These are phyloP conservation scores for Cheilosia scutellata DNA, from an alignment of 2,888 invertebrate species.

Conservation along the genomic window DNA sequence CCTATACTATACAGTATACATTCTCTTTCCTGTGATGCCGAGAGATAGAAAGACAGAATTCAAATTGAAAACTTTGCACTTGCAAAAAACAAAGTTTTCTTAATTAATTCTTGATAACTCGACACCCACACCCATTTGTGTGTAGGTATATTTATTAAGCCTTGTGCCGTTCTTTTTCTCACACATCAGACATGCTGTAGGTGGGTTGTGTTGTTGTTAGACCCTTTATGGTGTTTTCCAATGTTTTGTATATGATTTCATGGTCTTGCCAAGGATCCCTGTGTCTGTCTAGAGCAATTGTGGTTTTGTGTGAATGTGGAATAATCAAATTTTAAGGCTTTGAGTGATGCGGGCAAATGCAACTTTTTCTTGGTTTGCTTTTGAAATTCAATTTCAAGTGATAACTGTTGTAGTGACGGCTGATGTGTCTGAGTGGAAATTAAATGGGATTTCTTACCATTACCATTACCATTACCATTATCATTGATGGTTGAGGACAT, in stretches of 20 bases:
- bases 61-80: conserved; percentile 74
- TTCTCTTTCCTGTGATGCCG: background rate
- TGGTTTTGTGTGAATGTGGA: conserved; percentile 54
- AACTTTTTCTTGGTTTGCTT: conserved; percentile 38
- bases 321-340: conserved; percentile 67
- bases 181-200: conserved; percentile 11
- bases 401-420: background rate
- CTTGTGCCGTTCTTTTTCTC: conserved; percentile 42
- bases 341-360: conserved; percentile 35
- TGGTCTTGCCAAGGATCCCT: conserved; percentile 43
- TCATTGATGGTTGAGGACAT: too few species aligned
- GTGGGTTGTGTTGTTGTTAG: background rate
- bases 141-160: conserved; percentile 28
- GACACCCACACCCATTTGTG: conserved; percentile 32
- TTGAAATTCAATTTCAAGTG: conserved; percentile 45
- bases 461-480: too few species aligned
- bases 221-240: conserved; percentile 5
- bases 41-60: conserved; percentile 65
- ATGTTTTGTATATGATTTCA: conserved; percentile 40
- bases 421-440: background rate
- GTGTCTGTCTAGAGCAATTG: conserved; percentile 51
- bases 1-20: too few species aligned
- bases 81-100: conserved; percentile 74
- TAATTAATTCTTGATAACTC: conserved; percentile 76
- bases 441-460: background rate